These are phyloP conservation scores for Plebejus melissa DNA, from an alignment of 2,888 invertebrate species.

Conservation along the genomic window DNA sequence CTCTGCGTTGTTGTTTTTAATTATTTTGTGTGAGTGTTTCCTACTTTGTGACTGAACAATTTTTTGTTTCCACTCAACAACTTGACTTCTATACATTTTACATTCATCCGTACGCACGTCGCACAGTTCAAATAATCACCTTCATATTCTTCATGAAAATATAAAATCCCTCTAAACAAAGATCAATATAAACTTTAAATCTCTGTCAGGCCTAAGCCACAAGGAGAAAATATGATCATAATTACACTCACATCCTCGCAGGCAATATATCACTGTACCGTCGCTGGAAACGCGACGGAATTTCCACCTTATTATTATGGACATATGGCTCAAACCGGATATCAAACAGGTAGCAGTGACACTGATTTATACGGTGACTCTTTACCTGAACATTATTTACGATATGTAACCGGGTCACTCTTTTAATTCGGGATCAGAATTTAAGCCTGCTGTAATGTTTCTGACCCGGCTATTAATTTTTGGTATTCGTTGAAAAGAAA, in stretches of 20 bases:
- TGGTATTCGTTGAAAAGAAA: too few species aligned
- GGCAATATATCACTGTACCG: neutral
- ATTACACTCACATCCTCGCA: conserved; percentile 5
- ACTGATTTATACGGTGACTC: conserved; percentile 11
- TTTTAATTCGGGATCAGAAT: neutral
- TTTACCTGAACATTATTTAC: conserved; percentile 9
- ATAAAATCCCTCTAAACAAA: neutral
- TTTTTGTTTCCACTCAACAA: too few species aligned
- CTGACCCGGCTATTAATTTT: too few species aligned
- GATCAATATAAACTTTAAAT: conserved; percentile 18
- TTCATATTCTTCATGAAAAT: neutral
- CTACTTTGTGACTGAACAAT: too few species aligned
- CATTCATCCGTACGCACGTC: neutral
- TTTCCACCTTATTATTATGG: neutral
- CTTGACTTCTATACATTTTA: too few species aligned
- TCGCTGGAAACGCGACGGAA: neutral
- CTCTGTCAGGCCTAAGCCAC: conserved; percentile 9
- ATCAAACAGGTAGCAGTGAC: neutral
- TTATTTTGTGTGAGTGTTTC: too few species aligned
- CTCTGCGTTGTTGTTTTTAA: too few species aligned
- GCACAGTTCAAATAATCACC: neutral
- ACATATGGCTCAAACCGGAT: neutral
- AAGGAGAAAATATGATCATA: conserved; percentile 16
- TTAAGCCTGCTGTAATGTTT: neutral
- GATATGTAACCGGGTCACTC: conserved; percentile 6